These are phyloP conservation scores for Amphipoea lucens DNA, from an alignment of 2,888 invertebrate genomes.

Conservation along the genomic window DNA sequence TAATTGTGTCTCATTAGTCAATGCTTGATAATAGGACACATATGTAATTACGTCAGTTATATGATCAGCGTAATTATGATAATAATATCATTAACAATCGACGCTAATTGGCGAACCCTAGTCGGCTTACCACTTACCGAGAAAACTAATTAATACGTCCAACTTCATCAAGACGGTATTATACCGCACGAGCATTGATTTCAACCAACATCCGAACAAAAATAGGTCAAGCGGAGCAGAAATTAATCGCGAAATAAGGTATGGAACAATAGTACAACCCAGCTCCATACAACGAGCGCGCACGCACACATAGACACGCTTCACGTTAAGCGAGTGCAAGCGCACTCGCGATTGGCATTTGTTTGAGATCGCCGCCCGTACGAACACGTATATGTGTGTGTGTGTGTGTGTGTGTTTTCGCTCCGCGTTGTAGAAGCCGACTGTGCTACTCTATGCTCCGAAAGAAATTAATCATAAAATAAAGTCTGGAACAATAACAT, in stretches of 20 bases:
- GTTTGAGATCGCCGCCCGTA: not conserved
- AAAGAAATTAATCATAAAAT: conserved; percentile 27
- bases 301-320: not conserved
- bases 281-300: not conserved
- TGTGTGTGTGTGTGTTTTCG: not conserved
- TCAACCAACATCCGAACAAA: conserved; percentile 32
- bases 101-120: conserved; percentile 17
- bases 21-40: not conserved
- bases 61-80: not conserved
- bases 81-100: conserved; percentile 7
- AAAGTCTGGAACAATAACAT: conserved; percentile 24
- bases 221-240: conserved; percentile 41
- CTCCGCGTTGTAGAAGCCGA: not conserved
- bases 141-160: conserved; percentile 41
- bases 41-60: not conserved
- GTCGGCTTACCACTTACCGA: conserved; percentile 20
- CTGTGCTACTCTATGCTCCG: not conserved
- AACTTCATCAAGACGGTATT: conserved; percentile 28
- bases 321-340: not conserved
- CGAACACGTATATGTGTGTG: not conserved
- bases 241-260: conserved; percentile 28
- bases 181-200: conserved; percentile 39
- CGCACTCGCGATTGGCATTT: not conserved
- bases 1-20: conserved; percentile 11
- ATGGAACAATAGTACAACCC: not conserved